Percentiles rank a stretch among this genome's conserved stretches.
Evolutionary conservation across 2,888 invertebrate genomes (phyloP).

Genomic region (Caenorhabditis becei): DNA sequence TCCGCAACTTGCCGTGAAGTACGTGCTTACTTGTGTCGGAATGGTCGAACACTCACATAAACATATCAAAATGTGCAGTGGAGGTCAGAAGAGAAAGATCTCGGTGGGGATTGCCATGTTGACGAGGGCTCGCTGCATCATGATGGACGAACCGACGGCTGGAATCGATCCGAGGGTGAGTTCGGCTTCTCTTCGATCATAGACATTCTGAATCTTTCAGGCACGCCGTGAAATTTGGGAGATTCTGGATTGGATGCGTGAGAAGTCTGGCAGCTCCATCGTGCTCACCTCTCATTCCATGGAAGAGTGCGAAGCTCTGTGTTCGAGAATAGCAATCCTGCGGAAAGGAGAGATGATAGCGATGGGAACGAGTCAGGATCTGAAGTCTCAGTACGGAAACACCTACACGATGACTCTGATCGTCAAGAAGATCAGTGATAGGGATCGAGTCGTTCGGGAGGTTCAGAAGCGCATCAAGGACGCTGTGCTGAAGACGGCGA

Average conservation of each 20-base stretch:
- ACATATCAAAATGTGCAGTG: constrained; percentile 82
- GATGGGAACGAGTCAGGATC: constrained; percentile 77
- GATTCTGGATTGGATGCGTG: constrained; percentile 64
- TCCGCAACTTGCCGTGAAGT: no score
- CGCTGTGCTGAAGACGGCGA: constrained; percentile 23
- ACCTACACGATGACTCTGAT: constrained; percentile 70
- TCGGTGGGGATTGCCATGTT: constrained; percentile 89
- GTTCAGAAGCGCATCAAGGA: constrained; percentile 14
- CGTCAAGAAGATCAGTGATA: constrained; percentile 15
- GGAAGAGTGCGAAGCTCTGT: constrained; percentile 80
- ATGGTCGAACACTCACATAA: constrained; percentile 75
- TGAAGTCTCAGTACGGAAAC: constrained; percentile 77
- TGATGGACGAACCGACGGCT: constrained; percentile 82
- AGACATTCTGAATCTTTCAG: constrained; percentile 84
- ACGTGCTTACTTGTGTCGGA: no score
- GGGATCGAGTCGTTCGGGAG: constrained; percentile 25
- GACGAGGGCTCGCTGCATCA: constrained; percentile 86
- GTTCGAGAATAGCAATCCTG: constrained; percentile 79
- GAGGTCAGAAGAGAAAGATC: constrained; percentile 89
- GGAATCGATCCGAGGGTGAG: constrained; percentile 72
- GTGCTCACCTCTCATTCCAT: constrained; percentile 77
- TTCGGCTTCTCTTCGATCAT: constrained; percentile 84
- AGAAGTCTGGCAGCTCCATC: constrained; percentile 69
- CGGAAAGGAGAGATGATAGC: constrained; percentile 77
- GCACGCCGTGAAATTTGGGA: constrained; percentile 85